Base-by-base conservation (phyloP, 1,140 invertebrate species). In the Sitophilus oryzae region DNA sequence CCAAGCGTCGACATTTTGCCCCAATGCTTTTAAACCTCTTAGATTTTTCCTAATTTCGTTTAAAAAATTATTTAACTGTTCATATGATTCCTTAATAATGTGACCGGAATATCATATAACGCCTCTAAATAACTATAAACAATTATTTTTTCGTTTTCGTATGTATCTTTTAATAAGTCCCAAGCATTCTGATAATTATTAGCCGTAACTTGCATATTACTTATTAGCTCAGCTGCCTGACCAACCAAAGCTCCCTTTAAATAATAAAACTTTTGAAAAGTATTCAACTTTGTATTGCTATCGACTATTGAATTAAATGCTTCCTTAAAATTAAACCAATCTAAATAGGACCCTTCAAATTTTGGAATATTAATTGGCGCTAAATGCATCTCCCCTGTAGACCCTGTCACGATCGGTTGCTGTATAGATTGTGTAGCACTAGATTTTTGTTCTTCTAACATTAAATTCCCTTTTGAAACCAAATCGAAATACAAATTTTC, bases 111-210 rank as follows among this genome's bases (percentile, higher is more conserved):
- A 3, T 42, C 40, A 18, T 9, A 42, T 21, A 21, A 18, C 3
- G 40, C 40, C 18, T 21, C 20, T 42, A 42, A 42, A 21, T 42
- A n/a, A n/a, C 36, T 37, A 37, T 37, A 37, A 37, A n/a, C 36
- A 6, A 37, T 37, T 5, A 37, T 37, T 37, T 37, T 37, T 37
- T 37, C 36, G 16, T 37, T 37, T 37, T 37, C 36, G 16, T 37
- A 37, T 3, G 36, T 14, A 37, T 37, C 36, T 15, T 37, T 37
- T 37, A 37, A 37, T n/a, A 37, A 37, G 16, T 37, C 36, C 36
- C 36, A 37, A 37, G 36, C 36, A 37, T 37, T 4, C 16, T 37
- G 3, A 37, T 37, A 37, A 37, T 37, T 37, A 6, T 4, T n/a
- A 37, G 36, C 36, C 3, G 36, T 37, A 37, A 37, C 36, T 15